A percentile compares a stretch with the other conserved stretches of the same genome.
Conservation (phyloP, 1,140 invertebrate genomes). For the Chymomyza costata region DNA sequence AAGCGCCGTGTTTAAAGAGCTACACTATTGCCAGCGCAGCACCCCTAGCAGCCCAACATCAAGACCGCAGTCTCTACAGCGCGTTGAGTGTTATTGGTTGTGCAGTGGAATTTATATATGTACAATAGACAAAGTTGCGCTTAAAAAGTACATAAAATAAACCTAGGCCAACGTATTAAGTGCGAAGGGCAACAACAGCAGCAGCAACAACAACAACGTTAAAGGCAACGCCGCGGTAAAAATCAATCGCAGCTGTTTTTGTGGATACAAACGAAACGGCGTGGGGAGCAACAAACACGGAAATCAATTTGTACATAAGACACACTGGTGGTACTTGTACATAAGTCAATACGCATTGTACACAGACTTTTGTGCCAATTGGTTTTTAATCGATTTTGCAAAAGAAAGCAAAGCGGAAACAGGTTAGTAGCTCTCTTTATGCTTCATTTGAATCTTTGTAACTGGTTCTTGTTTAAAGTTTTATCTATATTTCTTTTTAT, state of each 20-base stretch:
- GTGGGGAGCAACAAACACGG: constrained; percentile 2
- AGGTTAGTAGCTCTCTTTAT: constrained; percentile 46
- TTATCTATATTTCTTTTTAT: not conserved
- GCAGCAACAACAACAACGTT: too few species aligned
- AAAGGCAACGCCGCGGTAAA: too few species aligned
- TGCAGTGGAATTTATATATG: too few species aligned
- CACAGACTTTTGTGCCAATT: constrained; percentile 41
- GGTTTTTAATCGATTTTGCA: constrained; percentile 65
- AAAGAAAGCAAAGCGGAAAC: constrained; percentile 44
- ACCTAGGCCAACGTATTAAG: too few species aligned
- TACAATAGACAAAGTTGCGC: too few species aligned
- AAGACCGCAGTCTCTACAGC: too few species aligned
- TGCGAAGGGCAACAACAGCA: too few species aligned
- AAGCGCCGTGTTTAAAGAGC: constrained; percentile 22
- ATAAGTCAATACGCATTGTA: too few species aligned
- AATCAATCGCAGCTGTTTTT: too few species aligned
- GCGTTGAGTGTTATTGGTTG: too few species aligned
- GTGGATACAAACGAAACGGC: too few species aligned
- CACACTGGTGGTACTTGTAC: constrained; percentile 11
- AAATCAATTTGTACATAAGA: constrained; percentile 14
- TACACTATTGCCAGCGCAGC: constrained; percentile 25
- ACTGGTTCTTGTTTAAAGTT: constrained; percentile 47
- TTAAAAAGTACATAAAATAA: too few species aligned
- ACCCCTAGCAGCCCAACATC: constrained; percentile 12
- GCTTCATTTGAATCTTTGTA: constrained; percentile 40